phyloP scores from a whole-genome alignment of 2,113 vertebrate genomes.

The Sorex araneus region DNA sequence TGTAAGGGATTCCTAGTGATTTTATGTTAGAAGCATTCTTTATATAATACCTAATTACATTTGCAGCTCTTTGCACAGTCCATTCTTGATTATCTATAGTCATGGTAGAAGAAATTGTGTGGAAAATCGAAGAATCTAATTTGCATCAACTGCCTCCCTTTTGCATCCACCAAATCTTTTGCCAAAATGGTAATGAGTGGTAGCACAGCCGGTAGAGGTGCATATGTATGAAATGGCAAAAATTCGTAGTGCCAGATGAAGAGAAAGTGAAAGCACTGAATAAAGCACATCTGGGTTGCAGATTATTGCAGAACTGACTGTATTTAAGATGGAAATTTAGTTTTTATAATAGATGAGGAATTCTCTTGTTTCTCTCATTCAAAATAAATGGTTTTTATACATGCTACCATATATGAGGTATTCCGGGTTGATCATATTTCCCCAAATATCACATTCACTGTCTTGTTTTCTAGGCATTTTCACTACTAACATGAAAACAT shows the following conservation, averaged over 20 bases:
- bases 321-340: slow-evolving; percentile 14
- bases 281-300: slow-evolving; percentile 47
- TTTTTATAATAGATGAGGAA: neutral
- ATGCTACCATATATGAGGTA: neutral
- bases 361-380: neutral
- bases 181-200: slow-evolving; percentile 66
- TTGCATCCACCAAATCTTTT: slow-evolving; percentile 59
- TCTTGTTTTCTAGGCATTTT: neutral
- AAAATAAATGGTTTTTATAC: neutral
- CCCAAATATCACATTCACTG: neutral
- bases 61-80: slow-evolving; percentile 59
- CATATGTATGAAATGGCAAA: slow-evolving; percentile 74
- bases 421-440: neutral
- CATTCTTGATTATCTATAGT: slow-evolving; percentile 70
- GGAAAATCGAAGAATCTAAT: slow-evolving; percentile 75
- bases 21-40: slow-evolving; percentile 48
- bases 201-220: slow-evolving; percentile 56
- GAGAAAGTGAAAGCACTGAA: slow-evolving; percentile 47
- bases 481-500: neutral
- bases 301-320: neutral
- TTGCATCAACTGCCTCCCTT: slow-evolving; percentile 63
- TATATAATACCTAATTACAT: slow-evolving; percentile 46
- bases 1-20: slow-evolving; percentile 22
- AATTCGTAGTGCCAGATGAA: slow-evolving; percentile 59
- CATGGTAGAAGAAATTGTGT: slow-evolving; percentile 57